Percentiles rank a stretch among this genome's conserved stretches.
Conservation (phyloP, 2,113 vertebrate genomes). For the Petrocephalus zakoni region DNA sequence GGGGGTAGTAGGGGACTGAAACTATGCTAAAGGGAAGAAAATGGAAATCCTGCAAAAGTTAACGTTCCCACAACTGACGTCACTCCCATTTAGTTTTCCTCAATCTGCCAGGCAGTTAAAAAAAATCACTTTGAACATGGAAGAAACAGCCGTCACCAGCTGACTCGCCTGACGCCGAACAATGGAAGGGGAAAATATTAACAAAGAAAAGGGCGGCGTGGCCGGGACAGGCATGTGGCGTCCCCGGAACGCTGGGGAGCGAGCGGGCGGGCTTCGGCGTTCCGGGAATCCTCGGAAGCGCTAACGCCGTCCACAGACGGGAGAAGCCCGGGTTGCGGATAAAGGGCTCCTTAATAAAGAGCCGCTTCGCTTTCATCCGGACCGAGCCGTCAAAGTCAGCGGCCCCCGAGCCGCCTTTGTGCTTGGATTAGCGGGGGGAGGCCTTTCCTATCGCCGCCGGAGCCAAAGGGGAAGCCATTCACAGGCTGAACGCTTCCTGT, state of each 20-base stretch:
- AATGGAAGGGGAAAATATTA: background rate
- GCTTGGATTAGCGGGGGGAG: background rate
- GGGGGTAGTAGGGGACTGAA: background rate
- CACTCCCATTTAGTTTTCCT: background rate
- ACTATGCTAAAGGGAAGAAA: background rate
- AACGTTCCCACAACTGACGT: conserved; percentile 1
- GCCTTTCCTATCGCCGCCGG: conserved; percentile 1
- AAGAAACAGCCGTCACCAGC: background rate
- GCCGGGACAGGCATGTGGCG: background rate
- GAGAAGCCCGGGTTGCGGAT: background rate
- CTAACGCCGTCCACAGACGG: background rate
- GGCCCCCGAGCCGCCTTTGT: background rate
- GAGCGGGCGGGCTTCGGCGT: background rate
- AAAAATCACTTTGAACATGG: background rate
- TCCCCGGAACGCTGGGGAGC: background rate
- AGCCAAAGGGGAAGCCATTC: conserved; percentile 23
- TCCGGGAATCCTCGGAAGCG: background rate
- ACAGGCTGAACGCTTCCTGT: conserved; percentile 19
- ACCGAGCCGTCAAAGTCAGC: background rate
- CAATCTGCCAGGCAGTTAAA: background rate
- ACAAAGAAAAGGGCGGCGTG: background rate
- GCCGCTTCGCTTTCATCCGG: background rate
- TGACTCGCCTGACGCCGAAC: background rate
- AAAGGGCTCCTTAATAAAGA: background rate
- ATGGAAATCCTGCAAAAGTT: conserved; percentile 14